phyloP scores from a whole-genome alignment of 2,797 vertebrate species.

The Malacoraja senta region DNA sequence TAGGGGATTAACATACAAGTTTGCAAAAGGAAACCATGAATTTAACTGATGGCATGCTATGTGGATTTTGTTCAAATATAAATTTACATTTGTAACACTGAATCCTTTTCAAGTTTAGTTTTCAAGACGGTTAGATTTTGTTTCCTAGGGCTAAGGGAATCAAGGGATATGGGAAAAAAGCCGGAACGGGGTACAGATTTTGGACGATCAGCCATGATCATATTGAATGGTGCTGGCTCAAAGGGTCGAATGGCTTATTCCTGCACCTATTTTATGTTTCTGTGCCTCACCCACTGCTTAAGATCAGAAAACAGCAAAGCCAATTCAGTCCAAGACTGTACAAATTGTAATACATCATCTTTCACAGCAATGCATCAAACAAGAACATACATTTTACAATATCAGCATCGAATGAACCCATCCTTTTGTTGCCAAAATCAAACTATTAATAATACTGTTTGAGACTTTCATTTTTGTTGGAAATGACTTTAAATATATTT shows the following conservation, averaged over 20 bases:
- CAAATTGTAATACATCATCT: not conserved
- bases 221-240: too few relatives aligned
- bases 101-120: not conserved
- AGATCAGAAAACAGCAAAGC: not conserved
- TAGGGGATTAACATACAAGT: not conserved
- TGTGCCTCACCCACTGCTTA: not conserved
- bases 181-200: too few relatives aligned
- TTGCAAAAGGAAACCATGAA: not conserved
- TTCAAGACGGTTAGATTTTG: too few relatives aligned
- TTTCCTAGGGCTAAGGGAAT: too few relatives aligned
- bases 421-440: not conserved
- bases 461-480: not conserved
- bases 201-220: too few relatives aligned
- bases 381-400: slow-evolving; percentile 22
- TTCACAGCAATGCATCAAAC: not conserved
- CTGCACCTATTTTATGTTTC: too few relatives aligned
- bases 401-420: not conserved
- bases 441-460: slow-evolving; percentile 33
- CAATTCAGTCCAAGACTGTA: not conserved
- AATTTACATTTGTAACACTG: not conserved
- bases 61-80: not conserved
- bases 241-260: too few relatives aligned
- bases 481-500: not conserved
- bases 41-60: not conserved
- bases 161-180: too few relatives aligned